Evolutionary conservation across 2,113 vertebrate species (phyloP).

Genomic region (Glaucomys volans): DNA sequence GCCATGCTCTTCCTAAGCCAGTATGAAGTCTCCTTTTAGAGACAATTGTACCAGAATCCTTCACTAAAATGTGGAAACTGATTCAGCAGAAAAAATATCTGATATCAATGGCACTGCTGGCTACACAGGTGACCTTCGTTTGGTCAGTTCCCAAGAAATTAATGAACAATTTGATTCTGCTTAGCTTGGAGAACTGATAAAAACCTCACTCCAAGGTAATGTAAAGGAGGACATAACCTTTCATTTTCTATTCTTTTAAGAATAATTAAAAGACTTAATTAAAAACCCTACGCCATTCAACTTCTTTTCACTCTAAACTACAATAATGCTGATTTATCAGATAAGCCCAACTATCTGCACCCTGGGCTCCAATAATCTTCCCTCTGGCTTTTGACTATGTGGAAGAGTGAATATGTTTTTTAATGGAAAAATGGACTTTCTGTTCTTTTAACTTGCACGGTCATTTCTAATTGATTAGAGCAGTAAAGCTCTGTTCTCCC

Average conservation of each 20-base stretch:
- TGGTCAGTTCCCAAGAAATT: constrained; percentile 71
- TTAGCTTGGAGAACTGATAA: constrained; percentile 73
- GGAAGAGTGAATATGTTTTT: constrained; percentile 17
- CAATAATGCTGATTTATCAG: constrained; percentile 62
- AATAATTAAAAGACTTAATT: constrained; percentile 74
- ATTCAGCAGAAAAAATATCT: constrained; percentile 68
- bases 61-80: constrained; percentile 51
- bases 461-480: constrained; percentile 52
- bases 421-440: constrained; percentile 19
- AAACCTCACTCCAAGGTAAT: constrained; percentile 68
- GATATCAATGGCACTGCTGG: constrained; percentile 8
- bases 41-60: constrained; percentile 4
- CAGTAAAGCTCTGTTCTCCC: background rate
- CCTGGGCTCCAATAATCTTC: constrained; percentile 33
- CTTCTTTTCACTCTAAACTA: background rate
- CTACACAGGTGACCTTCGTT: constrained; percentile 11
- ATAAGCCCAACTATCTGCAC: background rate
- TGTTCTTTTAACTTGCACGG: constrained; percentile 27
- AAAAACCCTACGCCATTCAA: constrained; percentile 22
- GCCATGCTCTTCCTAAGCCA: background rate
- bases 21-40: constrained; percentile 32
- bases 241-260: constrained; percentile 67
- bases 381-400: constrained; percentile 44
- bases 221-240: constrained; percentile 62
- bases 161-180: constrained; percentile 75